phyloP scores from a whole-genome alignment of 2,797 vertebrate species.

The Anabacerthia variegaticeps region DNA sequence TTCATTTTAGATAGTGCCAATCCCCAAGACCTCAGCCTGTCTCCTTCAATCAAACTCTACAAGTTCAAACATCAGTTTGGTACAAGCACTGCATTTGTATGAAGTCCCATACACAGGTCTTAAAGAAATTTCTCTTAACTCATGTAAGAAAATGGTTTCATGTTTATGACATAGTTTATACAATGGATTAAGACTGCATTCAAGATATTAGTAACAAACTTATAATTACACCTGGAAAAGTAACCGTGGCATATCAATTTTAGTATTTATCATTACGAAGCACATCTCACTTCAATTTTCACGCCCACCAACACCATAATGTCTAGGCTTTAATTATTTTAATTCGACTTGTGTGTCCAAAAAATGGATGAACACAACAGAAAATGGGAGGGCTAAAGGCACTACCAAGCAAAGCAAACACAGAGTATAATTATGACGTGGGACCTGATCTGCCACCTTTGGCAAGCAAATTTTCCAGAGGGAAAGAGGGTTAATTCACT shows the following conservation, averaged over 20 bases:
- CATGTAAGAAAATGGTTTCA: not conserved
- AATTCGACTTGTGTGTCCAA: not conserved
- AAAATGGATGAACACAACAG: not conserved
- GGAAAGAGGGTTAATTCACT: not conserved
- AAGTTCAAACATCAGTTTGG: not conserved
- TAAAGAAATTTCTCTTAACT: not conserved
- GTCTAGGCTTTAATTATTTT: not conserved
- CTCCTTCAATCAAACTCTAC: not conserved
- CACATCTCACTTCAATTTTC: not conserved
- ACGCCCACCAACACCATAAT: not conserved
- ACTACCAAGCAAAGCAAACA: not conserved
- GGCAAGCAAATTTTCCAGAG: not conserved
- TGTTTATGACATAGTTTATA: not conserved
- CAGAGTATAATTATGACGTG: accelerated
- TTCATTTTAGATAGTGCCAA: not conserved
- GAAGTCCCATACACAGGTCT: not conserved
- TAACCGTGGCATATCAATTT: not conserved
- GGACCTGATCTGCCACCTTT: not conserved
- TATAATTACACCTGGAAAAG: not conserved
- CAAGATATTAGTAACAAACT: not conserved
- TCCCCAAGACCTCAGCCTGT: not conserved
- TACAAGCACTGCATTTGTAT: not conserved
- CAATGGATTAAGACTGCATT: not conserved
- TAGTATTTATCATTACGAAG: not conserved
- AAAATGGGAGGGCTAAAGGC: not conserved